Percentiles rank a stretch among this genome's conserved stretches.
Conservation (phyloP, 2,113 vertebrate species). For the Lanius collurio region DNA sequence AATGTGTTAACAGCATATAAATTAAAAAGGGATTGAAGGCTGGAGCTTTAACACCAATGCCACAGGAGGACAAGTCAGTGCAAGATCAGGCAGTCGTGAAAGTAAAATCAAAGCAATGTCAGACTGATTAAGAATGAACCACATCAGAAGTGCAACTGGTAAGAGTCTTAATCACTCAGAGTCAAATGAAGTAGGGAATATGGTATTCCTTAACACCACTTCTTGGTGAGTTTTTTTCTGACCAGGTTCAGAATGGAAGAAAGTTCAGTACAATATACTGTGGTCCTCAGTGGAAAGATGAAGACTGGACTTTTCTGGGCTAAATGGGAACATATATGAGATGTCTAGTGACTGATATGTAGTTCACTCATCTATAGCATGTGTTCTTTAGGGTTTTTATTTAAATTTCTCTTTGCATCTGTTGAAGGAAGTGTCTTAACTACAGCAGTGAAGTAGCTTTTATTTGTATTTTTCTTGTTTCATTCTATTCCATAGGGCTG, state of each 20-base stretch:
- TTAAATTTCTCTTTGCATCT: not conserved
- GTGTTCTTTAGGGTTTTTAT: too few species aligned
- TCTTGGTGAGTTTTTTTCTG: not conserved
- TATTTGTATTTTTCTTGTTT: not conserved
- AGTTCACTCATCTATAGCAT: not conserved
- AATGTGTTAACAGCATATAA: not conserved
- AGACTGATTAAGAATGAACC: constrained; percentile 25
- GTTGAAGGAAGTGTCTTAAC: not conserved
- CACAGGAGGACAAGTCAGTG: not conserved
- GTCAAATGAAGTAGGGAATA: not conserved
- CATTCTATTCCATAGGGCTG: not conserved
- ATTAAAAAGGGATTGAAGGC: constrained; percentile 14
- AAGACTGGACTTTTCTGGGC: not conserved
- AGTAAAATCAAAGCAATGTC: constrained; percentile 34
- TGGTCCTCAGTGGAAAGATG: not conserved
- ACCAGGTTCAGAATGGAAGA: not conserved
- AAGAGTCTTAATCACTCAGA: not conserved
- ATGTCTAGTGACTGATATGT: not conserved
- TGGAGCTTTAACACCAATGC: not conserved
- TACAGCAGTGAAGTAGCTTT: not conserved
- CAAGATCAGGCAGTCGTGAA: constrained; percentile 36
- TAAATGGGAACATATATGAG: not conserved
- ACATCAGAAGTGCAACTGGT: constrained; percentile 10
- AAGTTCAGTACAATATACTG: not conserved
- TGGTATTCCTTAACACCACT: not conserved